Evolutionary conservation across 2,113 vertebrate species (phyloP), one percentile per base, ranked within the genome.

Genomic region (Clarias batrachus): DNA sequence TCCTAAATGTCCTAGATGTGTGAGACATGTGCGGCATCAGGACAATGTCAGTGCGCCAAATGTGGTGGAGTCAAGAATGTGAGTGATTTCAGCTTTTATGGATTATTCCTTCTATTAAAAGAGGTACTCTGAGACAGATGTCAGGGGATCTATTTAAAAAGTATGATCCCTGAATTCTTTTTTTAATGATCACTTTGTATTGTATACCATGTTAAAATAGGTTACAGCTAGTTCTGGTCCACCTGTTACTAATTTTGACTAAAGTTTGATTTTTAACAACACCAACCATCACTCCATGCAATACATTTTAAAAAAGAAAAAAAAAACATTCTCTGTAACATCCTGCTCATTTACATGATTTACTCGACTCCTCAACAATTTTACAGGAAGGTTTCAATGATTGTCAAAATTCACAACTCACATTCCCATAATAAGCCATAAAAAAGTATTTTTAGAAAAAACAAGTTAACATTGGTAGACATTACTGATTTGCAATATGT

Each of bases 21-120:
- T 86, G 85, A 81, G 33, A 73, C 7, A 33, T 86, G 85, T 17
- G 52, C 78, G 12, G 85, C 78, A 65, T 59, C 85, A 27, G 85
- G 85, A n/a, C 60, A 57, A 14, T 17, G n/a, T 73, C 37, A 17
- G 5, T 86, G 85, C 17, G 21, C 33, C 25, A 27, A 7, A 4
- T 86, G 85, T 25, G 0, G 4, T 52, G 78, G 85, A 56, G 27
- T 78, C 17, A 79, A 19, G 5, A 30, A 7, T 73, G 41, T 90
- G 52, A 88, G 79, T 87, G 27, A 84, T 57, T 62, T 85, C 17
- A 52, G 57, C 3, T 71, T 63, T 78, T 21, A 63, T 4, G 37
- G 4, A 79, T 59, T 59, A 59, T 30, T n/a, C 13, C 57, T 78
- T 79, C 77, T 30, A 57, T 30, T 59, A n/a, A 57, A 79, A 27